Evolutionary conservation across 2,113 vertebrate species (phyloP), one percentile per base, ranked within the genome.

Genomic region (Hyperoodon ampullatus): DNA sequence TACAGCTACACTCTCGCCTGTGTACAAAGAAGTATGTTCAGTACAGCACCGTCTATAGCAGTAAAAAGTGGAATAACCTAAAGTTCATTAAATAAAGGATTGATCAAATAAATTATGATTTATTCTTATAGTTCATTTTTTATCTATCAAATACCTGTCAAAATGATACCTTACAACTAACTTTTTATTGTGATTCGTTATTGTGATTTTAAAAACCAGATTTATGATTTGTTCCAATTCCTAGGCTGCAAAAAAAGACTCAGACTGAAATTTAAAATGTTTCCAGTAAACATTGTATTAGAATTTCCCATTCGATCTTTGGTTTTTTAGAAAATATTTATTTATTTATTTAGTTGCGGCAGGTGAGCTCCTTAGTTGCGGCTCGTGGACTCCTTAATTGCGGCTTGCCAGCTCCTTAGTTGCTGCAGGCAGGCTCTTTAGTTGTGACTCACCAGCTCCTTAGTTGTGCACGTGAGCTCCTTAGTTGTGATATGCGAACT

Each of bases 231-330:
- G 10, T 89, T 89, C 50, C 13, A 96, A 55, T 78, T 92, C 16
- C 44, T 92, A 42, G 21, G 14, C 71, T 94, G 44, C 18, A 93
- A 84, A 90, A 95, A 85, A 84, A 75, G 50, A 91, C 94, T 94
- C 94, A 93, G 65, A 88, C 97, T 96, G 94, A 96, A 97, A 97
- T 98, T 96, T 96, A 92, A 94, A 97, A 81, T 53, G 72, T 95
- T 98, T 96, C 90, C 82, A 97, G 58, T 81, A 75, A 97, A 65
- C 7, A 28, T 71, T 91, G 53, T 30, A 93, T 98, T 97, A 97
- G 92, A 98, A 88, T 88, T 90, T 94, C 78, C 97, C 55, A 68
- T 53, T 97, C 97, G 23, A 33, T 83, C 78, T 90, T 96, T 16
- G 53, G 1, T 16, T 53, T 16, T 53, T 53, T 53, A 0, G 5